phyloP scores from a whole-genome alignment of 2,113 vertebrate genomes.

The Forbesichthys agassizii region DNA sequence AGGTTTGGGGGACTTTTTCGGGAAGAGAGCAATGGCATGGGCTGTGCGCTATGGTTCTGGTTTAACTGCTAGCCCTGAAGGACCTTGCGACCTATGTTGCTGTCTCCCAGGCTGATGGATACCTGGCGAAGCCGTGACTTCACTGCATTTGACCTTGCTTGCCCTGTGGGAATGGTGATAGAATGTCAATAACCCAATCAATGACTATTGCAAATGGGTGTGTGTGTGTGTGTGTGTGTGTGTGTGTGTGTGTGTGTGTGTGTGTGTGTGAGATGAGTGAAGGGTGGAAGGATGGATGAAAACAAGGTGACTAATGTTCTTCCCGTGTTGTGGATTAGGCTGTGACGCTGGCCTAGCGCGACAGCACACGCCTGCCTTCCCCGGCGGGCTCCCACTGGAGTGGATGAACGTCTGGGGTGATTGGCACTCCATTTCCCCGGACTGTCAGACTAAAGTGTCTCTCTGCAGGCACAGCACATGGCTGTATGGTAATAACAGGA shows the following conservation, averaged over 20 bases:
- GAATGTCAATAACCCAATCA: slow-evolving; percentile 31
- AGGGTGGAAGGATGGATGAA: slow-evolving; percentile 30
- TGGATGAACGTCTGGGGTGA: slow-evolving; percentile 15
- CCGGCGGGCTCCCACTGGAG: slow-evolving; percentile 11
- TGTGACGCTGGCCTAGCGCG: slow-evolving; percentile 21
- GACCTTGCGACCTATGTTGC: slow-evolving; percentile 26
- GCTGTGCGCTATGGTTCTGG: neutral
- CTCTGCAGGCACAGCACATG: slow-evolving; percentile 21
- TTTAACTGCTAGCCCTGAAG: slow-evolving; percentile 23
- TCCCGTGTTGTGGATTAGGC: slow-evolving; percentile 40
- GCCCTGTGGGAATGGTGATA: slow-evolving; percentile 42
- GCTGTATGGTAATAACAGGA: slow-evolving; percentile 16
- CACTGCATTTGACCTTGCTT: slow-evolving; percentile 18
- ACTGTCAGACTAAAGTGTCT: slow-evolving; percentile 38
- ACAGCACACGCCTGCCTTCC: slow-evolving; percentile 17
- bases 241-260: slow-evolving; percentile 5
- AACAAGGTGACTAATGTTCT: slow-evolving; percentile 38
- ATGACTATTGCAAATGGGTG: slow-evolving; percentile 15
- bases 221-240: slow-evolving; percentile 8
- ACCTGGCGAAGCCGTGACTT: slow-evolving; percentile 10
- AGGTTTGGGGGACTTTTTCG: too few relatives aligned
- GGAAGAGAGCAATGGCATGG: neutral
- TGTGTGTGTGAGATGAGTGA: slow-evolving; percentile 14
- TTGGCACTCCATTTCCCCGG: slow-evolving; percentile 28
- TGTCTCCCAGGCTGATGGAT: slow-evolving; percentile 32